These are phyloP conservation scores for Odocoileus hemionus DNA, from an alignment of 2,113 vertebrate genomes.

Conservation along the genomic window DNA sequence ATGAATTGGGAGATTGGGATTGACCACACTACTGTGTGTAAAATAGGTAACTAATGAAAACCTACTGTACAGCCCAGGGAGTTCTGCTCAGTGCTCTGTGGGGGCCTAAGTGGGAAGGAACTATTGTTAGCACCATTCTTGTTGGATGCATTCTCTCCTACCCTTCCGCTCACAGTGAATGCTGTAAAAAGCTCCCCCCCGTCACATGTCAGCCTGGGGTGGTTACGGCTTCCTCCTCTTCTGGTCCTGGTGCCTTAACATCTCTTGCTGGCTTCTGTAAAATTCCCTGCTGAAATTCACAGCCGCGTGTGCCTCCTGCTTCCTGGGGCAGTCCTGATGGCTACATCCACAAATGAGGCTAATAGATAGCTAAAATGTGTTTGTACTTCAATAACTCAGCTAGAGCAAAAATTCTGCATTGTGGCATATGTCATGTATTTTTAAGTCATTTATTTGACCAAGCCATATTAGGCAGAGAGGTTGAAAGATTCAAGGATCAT, in stretches of 20 bases:
- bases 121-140: not conserved
- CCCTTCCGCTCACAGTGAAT: not conserved
- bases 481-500: not conserved
- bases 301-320: not conserved
- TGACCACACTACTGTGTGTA: not conserved
- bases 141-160: not conserved
- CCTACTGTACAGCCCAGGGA: fast-evolving
- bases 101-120: not conserved
- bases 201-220: not conserved
- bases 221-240: not conserved
- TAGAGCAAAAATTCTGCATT: not conserved
- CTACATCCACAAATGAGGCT: not conserved
- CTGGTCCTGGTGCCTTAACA: not conserved
- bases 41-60: not conserved
- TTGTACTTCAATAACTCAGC: not conserved
- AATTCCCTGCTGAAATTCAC: not conserved
- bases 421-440: not conserved
- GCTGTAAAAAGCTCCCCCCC: not conserved
- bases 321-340: not conserved
- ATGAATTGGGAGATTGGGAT: not conserved
- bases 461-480: not conserved
- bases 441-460: not conserved
- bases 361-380: not conserved
- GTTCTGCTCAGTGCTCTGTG: not conserved
- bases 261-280: not conserved